These are phyloP conservation scores for Neodiprion virginianus DNA, from an alignment of 1,140 invertebrate species.

Conservation along the genomic window DNA sequence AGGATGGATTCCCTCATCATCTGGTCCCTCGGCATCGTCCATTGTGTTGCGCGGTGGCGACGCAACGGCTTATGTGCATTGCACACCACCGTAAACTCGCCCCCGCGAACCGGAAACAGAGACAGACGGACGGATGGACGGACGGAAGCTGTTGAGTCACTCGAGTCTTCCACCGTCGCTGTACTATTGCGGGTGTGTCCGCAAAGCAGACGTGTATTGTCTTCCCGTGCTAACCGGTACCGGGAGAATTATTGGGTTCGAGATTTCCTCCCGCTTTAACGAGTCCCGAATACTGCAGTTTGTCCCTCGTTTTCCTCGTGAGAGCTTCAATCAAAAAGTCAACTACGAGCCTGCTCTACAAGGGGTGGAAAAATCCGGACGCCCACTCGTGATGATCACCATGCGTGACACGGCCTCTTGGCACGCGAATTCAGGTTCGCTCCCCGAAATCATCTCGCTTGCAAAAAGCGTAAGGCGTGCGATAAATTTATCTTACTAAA, in stretches of 20 bases:
- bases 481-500: too few species aligned
- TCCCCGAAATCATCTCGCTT: too few species aligned
- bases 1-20: slow-evolving; percentile 38
- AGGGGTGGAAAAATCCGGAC: not conserved
- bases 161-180: slow-evolving; percentile 2
- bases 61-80: slow-evolving; percentile 13
- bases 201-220: not conserved
- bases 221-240: too few species aligned
- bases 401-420: not conserved
- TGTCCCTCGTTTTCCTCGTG: not conserved
- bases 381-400: not conserved
- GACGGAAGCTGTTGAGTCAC: slow-evolving; percentile 53
- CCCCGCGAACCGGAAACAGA: not conserved
- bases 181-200: not conserved
- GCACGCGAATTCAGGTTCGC: not conserved
- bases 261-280: too few species aligned
- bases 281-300: not conserved
- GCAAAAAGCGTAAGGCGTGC: too few species aligned
- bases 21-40: slow-evolving; percentile 32
- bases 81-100: not conserved
- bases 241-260: not conserved
- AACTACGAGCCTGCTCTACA: not conserved
- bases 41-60: slow-evolving; percentile 34
- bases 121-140: slow-evolving; percentile 33
- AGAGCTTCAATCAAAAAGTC: too few species aligned